Conservation (phyloP, 2,888 invertebrate species). For the Tanypteryx hageni region DNA sequence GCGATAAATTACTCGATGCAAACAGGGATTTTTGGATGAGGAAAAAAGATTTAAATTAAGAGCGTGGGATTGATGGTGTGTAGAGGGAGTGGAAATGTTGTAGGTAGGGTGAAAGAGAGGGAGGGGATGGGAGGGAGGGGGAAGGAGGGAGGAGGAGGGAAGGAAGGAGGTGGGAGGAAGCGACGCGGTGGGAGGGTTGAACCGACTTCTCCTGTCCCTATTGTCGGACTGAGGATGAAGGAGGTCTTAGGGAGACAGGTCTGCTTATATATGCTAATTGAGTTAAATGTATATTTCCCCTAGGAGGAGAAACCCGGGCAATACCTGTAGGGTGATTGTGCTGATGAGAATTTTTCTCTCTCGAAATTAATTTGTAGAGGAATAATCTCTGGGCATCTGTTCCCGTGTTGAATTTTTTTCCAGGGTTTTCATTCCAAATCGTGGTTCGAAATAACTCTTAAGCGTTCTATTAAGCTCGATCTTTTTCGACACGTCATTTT, state of each 20-base stretch:
- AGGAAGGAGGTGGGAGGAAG: background rate
- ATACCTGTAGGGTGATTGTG: constrained; percentile 31
- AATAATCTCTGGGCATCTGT: constrained; percentile 20
- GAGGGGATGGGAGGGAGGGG: background rate
- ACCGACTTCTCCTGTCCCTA: constrained; percentile 38
- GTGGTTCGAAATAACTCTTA: background rate
- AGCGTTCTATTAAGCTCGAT: background rate
- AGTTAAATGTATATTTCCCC: constrained; percentile 58
- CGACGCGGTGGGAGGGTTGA: background rate
- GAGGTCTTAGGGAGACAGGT: constrained; percentile 48
- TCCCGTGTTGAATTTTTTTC: background rate
- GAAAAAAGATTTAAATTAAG: constrained; percentile 54
- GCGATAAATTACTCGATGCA: constrained; percentile 57
- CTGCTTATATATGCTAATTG: constrained; percentile 64
- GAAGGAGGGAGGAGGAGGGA: background rate
- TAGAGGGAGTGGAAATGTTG: background rate
- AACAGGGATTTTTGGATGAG: constrained; percentile 57
- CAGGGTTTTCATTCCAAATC: background rate
- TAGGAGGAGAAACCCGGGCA: background rate
- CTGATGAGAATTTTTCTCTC: background rate
- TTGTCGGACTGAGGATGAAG: constrained; percentile 51
- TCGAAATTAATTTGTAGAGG: constrained; percentile 16
- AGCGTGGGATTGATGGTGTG: constrained; percentile 38
- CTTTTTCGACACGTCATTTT: background rate
- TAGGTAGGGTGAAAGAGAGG: background rate